Percentiles rank a stretch among this genome's conserved stretches.
Evolutionary conservation across 30 jellyfish, hydroid and myxozoan genomes (phyloP).

Genomic region (Cassiopea xamachana): DNA sequence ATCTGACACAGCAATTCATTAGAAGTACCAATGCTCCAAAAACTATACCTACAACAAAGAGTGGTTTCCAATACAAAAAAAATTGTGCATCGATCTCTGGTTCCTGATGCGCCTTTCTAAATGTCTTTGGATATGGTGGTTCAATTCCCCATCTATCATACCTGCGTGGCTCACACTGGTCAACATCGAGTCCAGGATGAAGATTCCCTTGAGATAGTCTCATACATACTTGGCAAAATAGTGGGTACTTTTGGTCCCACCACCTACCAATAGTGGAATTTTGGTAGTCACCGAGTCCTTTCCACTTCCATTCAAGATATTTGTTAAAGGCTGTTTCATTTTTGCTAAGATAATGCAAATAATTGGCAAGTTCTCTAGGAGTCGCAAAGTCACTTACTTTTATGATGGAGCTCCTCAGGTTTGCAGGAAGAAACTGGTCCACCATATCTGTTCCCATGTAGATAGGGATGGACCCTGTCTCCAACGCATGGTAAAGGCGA

Average conservation of each 20-base stretch:
- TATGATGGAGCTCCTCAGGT: conserved; percentile 78
- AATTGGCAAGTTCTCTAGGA: conserved; percentile 91
- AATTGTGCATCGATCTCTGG: conserved; percentile 49
- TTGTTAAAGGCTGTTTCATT: conserved; percentile 91
- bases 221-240: conserved; percentile 98
- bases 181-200: conserved; percentile 92
- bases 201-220: conserved; percentile 92
- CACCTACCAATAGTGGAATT: conserved; percentile 95
- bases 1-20: conserved; percentile 63
- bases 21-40: conserved; percentile 37
- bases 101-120: conserved; percentile 8
- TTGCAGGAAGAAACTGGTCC: conserved; percentile 94
- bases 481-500: conserved; percentile 96
- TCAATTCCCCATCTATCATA: conserved; percentile 88
- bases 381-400: conserved; percentile 81
- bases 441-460: conserved; percentile 96
- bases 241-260: conserved; percentile 97
- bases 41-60: conserved; percentile 23
- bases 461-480: conserved; percentile 96
- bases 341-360: conserved; percentile 75
- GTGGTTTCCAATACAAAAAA: conserved; percentile 64
- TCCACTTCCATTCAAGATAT: conserved; percentile 89
- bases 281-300: conserved; percentile 88
- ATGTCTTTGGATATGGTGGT: conserved; percentile 72
- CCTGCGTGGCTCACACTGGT: conserved; percentile 87